Evolutionary conservation across 1,140 invertebrate species (phyloP).

Genomic region (Zaprionus inermis): DNA sequence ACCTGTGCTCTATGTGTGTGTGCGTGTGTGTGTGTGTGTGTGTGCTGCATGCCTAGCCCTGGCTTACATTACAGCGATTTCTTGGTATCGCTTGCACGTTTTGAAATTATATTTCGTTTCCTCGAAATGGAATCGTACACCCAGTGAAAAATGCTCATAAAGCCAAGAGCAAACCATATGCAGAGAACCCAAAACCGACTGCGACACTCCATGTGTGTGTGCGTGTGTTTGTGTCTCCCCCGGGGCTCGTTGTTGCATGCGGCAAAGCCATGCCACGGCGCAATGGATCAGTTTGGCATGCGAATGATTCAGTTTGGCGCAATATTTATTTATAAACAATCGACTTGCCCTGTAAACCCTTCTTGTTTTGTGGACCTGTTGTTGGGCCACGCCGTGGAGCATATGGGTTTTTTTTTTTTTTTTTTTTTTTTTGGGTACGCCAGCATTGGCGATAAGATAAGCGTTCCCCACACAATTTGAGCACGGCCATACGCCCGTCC

Average conservation of each 20-base stretch:
- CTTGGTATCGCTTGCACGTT: slow-evolving; percentile 17
- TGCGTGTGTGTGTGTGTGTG: background rate
- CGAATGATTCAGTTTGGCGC: slow-evolving; percentile 9
- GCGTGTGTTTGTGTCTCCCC: slow-evolving; percentile 10
- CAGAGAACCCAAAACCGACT: background rate
- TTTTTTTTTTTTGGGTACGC: slow-evolving; percentile 10
- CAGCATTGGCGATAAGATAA: slow-evolving; percentile 26
- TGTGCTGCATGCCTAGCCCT: background rate
- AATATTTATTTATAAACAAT: slow-evolving; percentile 72
- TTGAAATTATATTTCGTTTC: slow-evolving; percentile 25
- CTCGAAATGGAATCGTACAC: slow-evolving; percentile 24
- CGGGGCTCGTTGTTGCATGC: background rate
- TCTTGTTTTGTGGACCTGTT: slow-evolving; percentile 6
- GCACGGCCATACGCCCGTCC: too few relatives aligned
- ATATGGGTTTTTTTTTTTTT: slow-evolving; percentile 1
- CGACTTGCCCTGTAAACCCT: background rate
- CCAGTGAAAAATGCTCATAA: background rate
- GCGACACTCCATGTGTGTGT: background rate
- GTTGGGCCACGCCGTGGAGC: background rate
- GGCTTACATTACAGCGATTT: slow-evolving; percentile 14
- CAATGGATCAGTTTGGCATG: background rate
- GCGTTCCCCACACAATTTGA: slow-evolving; percentile 1
- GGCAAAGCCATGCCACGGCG: too few relatives aligned
- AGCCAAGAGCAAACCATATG: slow-evolving; percentile 10
- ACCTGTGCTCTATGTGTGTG: background rate